Percentiles rank a stretch among this genome's conserved stretches.
Evolutionary conservation across 2,888 invertebrate species (phyloP).

Genomic region (Linyphia triangularis): DNA sequence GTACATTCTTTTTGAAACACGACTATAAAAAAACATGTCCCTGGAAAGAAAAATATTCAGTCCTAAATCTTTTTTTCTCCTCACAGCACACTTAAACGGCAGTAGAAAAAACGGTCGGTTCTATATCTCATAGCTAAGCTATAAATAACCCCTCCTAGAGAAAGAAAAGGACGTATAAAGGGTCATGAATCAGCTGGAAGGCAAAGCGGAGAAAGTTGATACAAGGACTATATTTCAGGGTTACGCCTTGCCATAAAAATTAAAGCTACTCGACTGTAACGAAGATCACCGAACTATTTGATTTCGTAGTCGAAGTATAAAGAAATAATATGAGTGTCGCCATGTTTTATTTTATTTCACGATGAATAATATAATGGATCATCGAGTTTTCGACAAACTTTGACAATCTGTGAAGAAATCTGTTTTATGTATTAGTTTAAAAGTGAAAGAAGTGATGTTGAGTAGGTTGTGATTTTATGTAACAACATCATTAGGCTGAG

Average conservation of each 20-base stretch:
- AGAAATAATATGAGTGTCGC: background rate
- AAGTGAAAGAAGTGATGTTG: too few species aligned
- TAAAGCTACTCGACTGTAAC: constrained; percentile 49
- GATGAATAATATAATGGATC: background rate
- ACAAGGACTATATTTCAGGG: constrained; percentile 62
- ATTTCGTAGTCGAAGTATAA: constrained; percentile 8
- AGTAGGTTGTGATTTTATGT: too few species aligned
- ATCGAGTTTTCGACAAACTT: too few species aligned
- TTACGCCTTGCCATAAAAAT: constrained; percentile 55
- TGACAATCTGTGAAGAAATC: too few species aligned
- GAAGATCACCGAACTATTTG: constrained; percentile 49
- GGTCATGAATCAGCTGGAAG: constrained; percentile 58
- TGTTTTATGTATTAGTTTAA: too few species aligned
- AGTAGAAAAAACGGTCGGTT: constrained; percentile 17
- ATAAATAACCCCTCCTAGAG: constrained; percentile 62
- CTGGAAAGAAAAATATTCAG: constrained; percentile 21
- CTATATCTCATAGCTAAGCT: constrained; percentile 57
- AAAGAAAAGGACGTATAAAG: constrained; percentile 64
- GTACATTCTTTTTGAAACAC: constrained; percentile 62
- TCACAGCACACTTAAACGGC: constrained; percentile 30
- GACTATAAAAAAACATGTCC: constrained; percentile 36
- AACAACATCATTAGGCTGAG: too few species aligned
- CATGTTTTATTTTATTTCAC: background rate
- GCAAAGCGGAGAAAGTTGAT: constrained; percentile 60
- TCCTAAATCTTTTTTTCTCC: constrained; percentile 47